Base-by-base conservation (phyloP, 2,888 invertebrate genomes). In the Rotaria sp. region DNA sequence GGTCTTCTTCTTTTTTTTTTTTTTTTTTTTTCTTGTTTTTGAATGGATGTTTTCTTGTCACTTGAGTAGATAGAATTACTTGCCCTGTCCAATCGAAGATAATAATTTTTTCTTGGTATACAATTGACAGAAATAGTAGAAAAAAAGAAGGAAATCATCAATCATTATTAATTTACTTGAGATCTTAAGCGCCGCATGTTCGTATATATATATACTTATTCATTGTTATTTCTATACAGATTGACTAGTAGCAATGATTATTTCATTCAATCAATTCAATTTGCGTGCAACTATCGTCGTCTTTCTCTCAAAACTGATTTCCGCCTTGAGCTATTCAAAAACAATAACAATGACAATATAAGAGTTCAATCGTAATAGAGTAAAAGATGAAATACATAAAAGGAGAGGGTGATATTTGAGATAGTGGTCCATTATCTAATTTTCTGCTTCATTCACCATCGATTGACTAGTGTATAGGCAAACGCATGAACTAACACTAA, bases 121-220 rank as follows among this genome's bases (percentile, higher is more conserved):
- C 30, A 59, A 11, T 59, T 59, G 57, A 30, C 57, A 59, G 57
- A n/a, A 8, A 59, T 30, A 59, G 21, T 24, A 52, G 11, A 59
- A 5, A 59, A 59, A 59, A 30, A 59, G 57, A 30, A 59, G 57
- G 57, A 59, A 59, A 59, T 59, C 57, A 59, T 59, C 57, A 59
- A n/a, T 59, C 57, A 59, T 59, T 59, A 59, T 59, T 59, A 59
- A 59, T 59, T 59, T 59, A 59, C 57, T 59, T n/a, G 57, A 59
- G 57, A n/a, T 30, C n/a, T 59, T 59, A n/a, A n/a, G n/a, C 57
- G 30, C n/a, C 15, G 13, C 13, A 11, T 30, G 13, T 30, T 59
- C 57, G 26, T 55, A 15, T 30, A 26, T 57, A n/a, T n/a, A 30
- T 26, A 59, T 13, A 59, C 26, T n/a, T 59, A 59, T 59, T 55